These are phyloP conservation scores for Diplosoma virens DNA, from an alignment of 23 tunicate species.

Conservation along the genomic window DNA sequence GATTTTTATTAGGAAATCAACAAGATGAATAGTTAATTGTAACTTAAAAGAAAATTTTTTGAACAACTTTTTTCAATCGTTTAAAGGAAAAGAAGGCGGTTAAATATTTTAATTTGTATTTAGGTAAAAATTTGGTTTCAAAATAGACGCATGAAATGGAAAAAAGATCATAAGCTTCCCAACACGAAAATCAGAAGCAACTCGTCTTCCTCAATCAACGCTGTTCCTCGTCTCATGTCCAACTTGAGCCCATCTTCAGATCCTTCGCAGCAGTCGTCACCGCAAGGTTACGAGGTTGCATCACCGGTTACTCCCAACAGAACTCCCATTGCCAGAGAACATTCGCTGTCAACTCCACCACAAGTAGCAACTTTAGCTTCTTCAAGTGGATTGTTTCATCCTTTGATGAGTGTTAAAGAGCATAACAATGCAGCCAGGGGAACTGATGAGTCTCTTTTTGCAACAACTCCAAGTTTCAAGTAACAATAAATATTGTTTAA, in stretches of 20 bases:
- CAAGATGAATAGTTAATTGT: no score
- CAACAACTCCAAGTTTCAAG: slow-evolving; percentile 33
- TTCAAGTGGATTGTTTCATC: slow-evolving; percentile 24
- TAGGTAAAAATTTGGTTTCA: slow-evolving; percentile 98
- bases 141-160: slow-evolving; percentile 97
- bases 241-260: slow-evolving; percentile 49
- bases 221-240: slow-evolving; percentile 36
- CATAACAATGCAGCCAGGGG: background rate
- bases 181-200: slow-evolving; percentile 71
- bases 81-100: no score
- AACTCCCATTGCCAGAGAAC: slow-evolving; percentile 5
- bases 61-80: no score
- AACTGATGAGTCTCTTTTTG: no score
- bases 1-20: no score
- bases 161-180: slow-evolving; percentile 90
- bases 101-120: no score
- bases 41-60: no score
- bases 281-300: slow-evolving; percentile 39
- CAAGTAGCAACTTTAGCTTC: slow-evolving; percentile 6
- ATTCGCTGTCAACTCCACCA: slow-evolving; percentile 30
- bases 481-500: slow-evolving; percentile 5
- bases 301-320: slow-evolving; percentile 52
- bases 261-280: slow-evolving; percentile 50
- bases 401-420: slow-evolving; percentile 32
- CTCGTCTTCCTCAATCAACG: slow-evolving; percentile 29